Evolutionary conservation across 2,888 invertebrate genomes (phyloP).

Genomic region (Trichacis sp.): DNA sequence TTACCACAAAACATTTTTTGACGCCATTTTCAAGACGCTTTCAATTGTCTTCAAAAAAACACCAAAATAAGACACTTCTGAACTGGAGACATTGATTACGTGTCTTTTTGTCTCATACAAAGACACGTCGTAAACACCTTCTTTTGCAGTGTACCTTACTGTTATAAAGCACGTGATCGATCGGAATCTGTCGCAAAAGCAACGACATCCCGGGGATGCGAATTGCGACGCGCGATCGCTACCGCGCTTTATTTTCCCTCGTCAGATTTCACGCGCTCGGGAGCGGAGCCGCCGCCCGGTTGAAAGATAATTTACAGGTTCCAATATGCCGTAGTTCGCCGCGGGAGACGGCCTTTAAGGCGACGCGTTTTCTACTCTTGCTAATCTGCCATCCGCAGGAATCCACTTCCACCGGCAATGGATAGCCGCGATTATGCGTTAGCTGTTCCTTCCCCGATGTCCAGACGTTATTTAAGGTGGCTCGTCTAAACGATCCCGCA

Average conservation of each 20-base stretch:
- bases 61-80: too few relatives aligned
- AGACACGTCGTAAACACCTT: too few relatives aligned
- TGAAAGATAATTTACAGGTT: conserved; percentile 32
- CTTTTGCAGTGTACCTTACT: too few relatives aligned
- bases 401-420: conserved; percentile 44
- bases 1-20: too few relatives aligned
- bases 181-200: too few relatives aligned
- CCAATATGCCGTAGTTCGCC: conserved; percentile 24
- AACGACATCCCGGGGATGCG: too few relatives aligned
- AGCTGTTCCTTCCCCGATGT: conserved; percentile 45
- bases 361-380: conserved; percentile 43
- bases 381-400: conserved; percentile 44
- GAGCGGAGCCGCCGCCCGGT: conserved; percentile 4
- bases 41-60: too few relatives aligned
- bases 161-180: too few relatives aligned
- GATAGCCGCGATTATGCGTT: conserved; percentile 50
- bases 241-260: not conserved
- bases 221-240: not conserved
- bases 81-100: too few relatives aligned
- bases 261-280: not conserved
- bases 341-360: conserved; percentile 37
- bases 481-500: conserved; percentile 57
- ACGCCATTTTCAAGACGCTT: too few relatives aligned
- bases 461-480: conserved; percentile 55
- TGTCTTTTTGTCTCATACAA: too few relatives aligned